phyloP scores from a whole-genome alignment of 2,797 vertebrate species.

The Ctenopoma multispine region DNA sequence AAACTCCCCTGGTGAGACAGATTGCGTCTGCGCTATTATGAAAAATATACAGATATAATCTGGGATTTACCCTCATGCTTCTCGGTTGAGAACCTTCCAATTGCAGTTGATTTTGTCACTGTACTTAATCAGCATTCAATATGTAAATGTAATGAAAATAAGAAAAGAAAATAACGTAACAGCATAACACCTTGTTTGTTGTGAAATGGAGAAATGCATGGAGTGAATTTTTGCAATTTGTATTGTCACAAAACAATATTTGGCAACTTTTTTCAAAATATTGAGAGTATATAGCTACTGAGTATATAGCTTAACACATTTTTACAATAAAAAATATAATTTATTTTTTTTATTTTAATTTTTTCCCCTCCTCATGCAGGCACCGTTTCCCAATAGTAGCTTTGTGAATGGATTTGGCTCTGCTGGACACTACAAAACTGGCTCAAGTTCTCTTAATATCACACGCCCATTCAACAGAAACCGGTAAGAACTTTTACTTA shows the following conservation, averaged over 20 bases:
- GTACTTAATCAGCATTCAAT: background rate
- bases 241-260: conserved; percentile 3
- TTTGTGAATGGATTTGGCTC: conserved; percentile 97
- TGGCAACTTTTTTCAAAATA: background rate
- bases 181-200: background rate
- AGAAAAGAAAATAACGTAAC: background rate
- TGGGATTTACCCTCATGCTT: background rate
- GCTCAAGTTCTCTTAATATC: conserved; percentile 89
- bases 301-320: background rate
- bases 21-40: background rate
- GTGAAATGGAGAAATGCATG: background rate
- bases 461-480: conserved; percentile 94
- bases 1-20: conserved; percentile 95
- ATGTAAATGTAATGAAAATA: background rate
- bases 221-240: conserved; percentile 13
- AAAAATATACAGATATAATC: background rate
- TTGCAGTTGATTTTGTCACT: background rate
- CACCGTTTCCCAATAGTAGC: conserved; percentile 96
- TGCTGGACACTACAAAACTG: conserved; percentile 93
- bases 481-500: conserved; percentile 86
- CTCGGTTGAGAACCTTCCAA: background rate
- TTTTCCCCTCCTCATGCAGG: conserved; percentile 76
- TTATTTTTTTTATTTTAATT: background rate
- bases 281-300: background rate
- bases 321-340: too few species aligned